These are phyloP conservation scores for Trachelus iudaicus DNA, from an alignment of 2,888 invertebrate species.

Conservation along the genomic window DNA sequence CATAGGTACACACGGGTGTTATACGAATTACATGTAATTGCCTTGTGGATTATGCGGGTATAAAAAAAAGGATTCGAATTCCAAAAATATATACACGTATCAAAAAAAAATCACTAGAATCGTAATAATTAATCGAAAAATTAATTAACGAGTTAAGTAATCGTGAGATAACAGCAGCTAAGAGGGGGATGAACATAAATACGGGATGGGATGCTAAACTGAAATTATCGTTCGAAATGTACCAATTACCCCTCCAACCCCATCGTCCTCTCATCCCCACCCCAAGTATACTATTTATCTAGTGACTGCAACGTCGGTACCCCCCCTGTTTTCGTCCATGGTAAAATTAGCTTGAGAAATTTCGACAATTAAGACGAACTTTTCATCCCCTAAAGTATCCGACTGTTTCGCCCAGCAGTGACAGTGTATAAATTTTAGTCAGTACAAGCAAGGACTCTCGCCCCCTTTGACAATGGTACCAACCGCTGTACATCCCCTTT, in stretches of 20 bases:
- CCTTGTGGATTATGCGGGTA: no score
- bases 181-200: background rate
- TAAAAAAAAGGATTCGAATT: background rate
- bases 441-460: background rate
- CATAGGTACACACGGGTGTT: background rate
- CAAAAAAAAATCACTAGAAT: background rate
- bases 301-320: background rate
- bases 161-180: background rate
- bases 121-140: background rate
- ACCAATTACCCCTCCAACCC: no score
- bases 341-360: constrained; percentile 28
- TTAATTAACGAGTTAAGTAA: background rate
- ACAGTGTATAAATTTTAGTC: background rate
- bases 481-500: background rate
- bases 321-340: background rate
- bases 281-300: background rate
- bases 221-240: no score
- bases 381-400: background rate
- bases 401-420: background rate
- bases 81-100: background rate
- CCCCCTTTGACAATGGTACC: background rate
- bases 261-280: no score
- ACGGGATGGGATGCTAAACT: background rate
- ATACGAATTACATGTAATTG: background rate
- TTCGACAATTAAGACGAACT: constrained; percentile 30